Conservation (phyloP, 2,888 invertebrate species). For the Drosophila koepferae region DNA sequence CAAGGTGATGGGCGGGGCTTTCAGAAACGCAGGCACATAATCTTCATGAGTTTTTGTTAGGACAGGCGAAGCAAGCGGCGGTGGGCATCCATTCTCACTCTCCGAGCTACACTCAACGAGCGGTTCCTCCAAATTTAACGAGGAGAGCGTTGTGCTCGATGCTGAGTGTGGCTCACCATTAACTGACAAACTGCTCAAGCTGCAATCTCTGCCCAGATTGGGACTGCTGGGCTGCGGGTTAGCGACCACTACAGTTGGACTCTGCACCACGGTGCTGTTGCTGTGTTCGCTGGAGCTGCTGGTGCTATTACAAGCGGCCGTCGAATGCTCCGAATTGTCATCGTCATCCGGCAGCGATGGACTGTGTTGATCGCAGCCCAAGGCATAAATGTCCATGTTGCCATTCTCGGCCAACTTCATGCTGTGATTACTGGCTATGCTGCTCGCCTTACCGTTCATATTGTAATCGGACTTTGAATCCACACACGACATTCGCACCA, state of each 20-base stretch:
- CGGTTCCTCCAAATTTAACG: conserved; percentile 49
- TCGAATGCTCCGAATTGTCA: conserved; percentile 82
- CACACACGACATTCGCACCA: conserved; percentile 55
- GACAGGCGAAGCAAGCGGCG: conserved; percentile 60
- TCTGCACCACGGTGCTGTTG: conserved; percentile 82
- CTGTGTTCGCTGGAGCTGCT: conserved; percentile 84
- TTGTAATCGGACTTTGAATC: conserved; percentile 71
- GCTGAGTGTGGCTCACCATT: conserved; percentile 15
- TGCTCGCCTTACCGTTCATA: conserved; percentile 76
- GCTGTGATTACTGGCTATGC: conserved; percentile 1
- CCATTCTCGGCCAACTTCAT: conserved; percentile 67
- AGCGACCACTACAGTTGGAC: conserved; percentile 66
- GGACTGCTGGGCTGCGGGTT: conserved; percentile 32
- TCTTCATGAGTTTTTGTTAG: conserved; percentile 48
- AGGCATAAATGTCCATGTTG: conserved; percentile 56
- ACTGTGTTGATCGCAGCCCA: conserved; percentile 32
- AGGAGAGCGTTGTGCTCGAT: conserved; percentile 21
- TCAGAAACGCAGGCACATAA: conserved; percentile 78
- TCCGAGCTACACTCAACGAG: conserved; percentile 32
- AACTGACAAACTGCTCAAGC: neutral
- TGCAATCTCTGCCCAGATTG: conserved; percentile 57
- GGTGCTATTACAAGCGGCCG: conserved; percentile 82
- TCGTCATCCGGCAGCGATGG: conserved; percentile 66
- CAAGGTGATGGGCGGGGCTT: conserved; percentile 78
- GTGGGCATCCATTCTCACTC: conserved; percentile 30